Percentiles rank a stretch among this genome's conserved stretches.
Evolutionary conservation across 1,140 invertebrate genomes (phyloP).

Genomic region (Saccostrea cuccullata): DNA sequence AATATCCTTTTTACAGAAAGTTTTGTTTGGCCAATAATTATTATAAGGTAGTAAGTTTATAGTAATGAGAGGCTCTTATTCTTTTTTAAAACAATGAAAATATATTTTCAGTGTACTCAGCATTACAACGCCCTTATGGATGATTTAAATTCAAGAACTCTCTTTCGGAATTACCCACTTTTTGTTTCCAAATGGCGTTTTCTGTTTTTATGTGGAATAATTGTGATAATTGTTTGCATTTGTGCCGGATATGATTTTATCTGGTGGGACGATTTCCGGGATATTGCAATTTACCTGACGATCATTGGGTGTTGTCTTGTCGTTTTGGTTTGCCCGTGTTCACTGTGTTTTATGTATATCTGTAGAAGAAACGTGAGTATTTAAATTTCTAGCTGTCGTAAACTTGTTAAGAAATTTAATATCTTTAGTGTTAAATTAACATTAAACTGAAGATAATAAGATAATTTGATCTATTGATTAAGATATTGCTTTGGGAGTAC

Average conservation of each 20-base stretch:
- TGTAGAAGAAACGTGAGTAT: neutral
- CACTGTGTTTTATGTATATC: neutral
- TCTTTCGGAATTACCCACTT: neutral
- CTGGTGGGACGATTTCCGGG: no score
- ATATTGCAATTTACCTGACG: neutral
- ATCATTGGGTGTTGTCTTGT: neutral
- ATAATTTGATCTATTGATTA: no score
- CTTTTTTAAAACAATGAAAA: no score
- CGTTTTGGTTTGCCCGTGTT: neutral
- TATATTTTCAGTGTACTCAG: neutral
- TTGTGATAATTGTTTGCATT: neutral
- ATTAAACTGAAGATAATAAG: no score
- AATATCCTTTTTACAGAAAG: no score
- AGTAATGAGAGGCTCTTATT: no score
- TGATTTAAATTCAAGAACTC: neutral
- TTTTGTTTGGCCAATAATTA: no score
- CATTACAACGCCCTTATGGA: neutral
- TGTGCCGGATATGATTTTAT: neutral
- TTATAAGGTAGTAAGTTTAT: no score
- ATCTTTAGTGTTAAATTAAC: no score
- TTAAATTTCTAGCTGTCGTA: neutral
- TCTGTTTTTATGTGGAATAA: neutral
- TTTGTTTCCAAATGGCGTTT: constrained; percentile 2
- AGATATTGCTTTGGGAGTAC: no score
- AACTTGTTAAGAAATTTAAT: no score